Evolutionary conservation across 2,888 invertebrate genomes (phyloP), one percentile per base, ranked within the genome.

Genomic region (Sphaerophoria taeniata): DNA sequence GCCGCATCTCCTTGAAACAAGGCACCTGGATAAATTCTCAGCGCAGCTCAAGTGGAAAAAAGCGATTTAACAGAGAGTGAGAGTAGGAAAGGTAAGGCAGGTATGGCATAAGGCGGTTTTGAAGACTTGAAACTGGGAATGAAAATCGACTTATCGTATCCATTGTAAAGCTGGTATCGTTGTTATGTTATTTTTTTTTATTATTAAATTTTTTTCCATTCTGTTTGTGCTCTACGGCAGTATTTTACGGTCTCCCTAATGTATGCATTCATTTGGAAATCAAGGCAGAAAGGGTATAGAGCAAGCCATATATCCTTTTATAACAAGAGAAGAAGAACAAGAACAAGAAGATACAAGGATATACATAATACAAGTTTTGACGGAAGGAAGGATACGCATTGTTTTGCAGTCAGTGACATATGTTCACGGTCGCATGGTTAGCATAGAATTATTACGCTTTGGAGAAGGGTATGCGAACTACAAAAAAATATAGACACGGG

Each of bases 391-490:
- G 70, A 75, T 79, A 80, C 84, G 84, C 84, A 84, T 84, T 84
- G 75, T 84, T 80, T 84, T 80, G 80, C 75, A 84, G 61, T 80
- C 84, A 76, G 70, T 75, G 75, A 72, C 84, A 84, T 80, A 80
- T 84, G 84, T 72, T 84, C 67, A 84, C 72, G 84, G 80, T 84
- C 84, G 79, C 84, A 84, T 79, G 84, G 75, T 84, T 84, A 70
- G 51, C 61, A 70, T 70, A 63, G 56, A 72, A 49, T 45, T 36
- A 0, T 12, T 33, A 47, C 6, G 24, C 4, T 9, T 34, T 24
- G 36, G 24, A 45, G 56, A 63, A 45, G 55, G 63, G 72, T 51
- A 43, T 39, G 9, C 9, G 9, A 7, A 73, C 24, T 0, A 72
- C 55, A 24, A 24, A 24, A 24, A 24, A 24, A 24, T 24, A 69